Base-by-base conservation (phyloP, 2,113 vertebrate genomes). In the Seriola dumerili region DNA sequence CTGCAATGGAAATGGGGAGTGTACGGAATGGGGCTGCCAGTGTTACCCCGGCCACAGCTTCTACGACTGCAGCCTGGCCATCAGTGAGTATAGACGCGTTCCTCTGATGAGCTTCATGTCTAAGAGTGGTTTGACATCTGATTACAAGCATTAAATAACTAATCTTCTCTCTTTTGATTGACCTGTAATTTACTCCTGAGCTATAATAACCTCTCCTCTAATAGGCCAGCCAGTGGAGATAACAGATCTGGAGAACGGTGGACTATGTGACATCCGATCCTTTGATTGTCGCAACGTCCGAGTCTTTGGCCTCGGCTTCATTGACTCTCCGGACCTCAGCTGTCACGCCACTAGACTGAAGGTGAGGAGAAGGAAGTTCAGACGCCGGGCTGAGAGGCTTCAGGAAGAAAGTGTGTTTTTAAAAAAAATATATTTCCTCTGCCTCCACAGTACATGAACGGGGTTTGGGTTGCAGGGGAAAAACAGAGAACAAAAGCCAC, bases 21-120 rank as follows among this genome's bases (percentile, higher is more conserved):
- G 95, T 36, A 95, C 94, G 0, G 92, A 94, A 19, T 92, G 92
- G 94, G 95, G 95, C 42, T 97, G 94, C 72, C 95, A 93, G 66
- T 96, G 94, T 42, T 93, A 92, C 50, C 89, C 87, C 42, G 86
- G 94, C 72, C 80, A 96, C 88, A 93, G 92, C 93, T 96, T 84
- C 85, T 93, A 96, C 0, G 95, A 96, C 72, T 97, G 96, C 89
- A 96, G 94, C 72, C 64, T 85, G 66, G 82, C 94, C 83, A 95
- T 92, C 81, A 89, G 96, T 96, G 83, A 94, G 91, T 63, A 38
- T 36, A 17, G 4, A 10, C 3, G 36, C 13, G 2, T 52, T 34
- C 48, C n/a, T 57, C 17, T 21, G 48, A 5, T 52, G 48, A 52
- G 48, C 44, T 16, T 46, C 13, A 13, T 50, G 5, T n/a, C 36